Evolutionary conservation across 2,888 invertebrate species (phyloP).

Genomic region (Rambutsinella grinnellia): DNA sequence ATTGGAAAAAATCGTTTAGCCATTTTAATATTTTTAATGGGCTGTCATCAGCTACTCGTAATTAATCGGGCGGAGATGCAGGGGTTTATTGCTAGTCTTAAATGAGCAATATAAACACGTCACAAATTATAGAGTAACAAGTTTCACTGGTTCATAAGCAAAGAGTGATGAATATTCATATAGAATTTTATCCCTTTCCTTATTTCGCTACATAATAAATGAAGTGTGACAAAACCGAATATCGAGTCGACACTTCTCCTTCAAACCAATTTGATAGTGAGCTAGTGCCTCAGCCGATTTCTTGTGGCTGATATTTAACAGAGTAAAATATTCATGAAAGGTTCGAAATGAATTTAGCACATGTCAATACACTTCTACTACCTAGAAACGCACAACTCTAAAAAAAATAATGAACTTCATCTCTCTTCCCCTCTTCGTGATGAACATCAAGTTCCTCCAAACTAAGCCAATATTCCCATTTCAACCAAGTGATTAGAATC

Average conservation of each 20-base stretch:
- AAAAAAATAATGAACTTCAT: background rate
- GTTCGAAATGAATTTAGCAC: too few species aligned
- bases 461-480: background rate
- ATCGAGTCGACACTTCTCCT: too few species aligned
- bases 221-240: constrained; percentile 41
- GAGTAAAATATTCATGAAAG: too few species aligned
- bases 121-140: background rate
- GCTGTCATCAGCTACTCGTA: background rate
- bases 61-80: background rate
- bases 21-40: background rate
- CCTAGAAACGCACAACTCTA: background rate
- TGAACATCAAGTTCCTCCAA: background rate
- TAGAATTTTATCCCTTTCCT: background rate
- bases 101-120: too few species aligned
- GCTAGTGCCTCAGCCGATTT: background rate
- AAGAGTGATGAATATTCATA: background rate
- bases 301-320: too few species aligned
- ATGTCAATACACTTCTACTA: background rate
- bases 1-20: background rate
- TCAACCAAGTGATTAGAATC: background rate
- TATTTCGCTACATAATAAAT: constrained; percentile 41
- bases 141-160: background rate
- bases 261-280: background rate
- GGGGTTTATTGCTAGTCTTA: background rate
- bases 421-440: background rate